Conservation (phyloP, 2,113 vertebrate species). For the Paedocypris sp. region DNA sequence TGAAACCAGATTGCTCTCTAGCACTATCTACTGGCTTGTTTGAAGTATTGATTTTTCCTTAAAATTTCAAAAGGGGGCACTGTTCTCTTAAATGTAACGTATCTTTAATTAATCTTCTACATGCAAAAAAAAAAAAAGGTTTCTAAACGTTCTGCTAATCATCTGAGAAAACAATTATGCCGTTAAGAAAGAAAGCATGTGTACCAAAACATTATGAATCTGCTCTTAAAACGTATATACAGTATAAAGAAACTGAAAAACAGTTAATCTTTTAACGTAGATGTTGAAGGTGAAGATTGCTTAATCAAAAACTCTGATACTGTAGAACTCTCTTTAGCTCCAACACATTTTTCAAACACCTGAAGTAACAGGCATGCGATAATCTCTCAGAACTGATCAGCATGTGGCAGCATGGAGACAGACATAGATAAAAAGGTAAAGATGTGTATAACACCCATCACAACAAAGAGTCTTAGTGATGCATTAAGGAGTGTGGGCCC, state of each 20-base stretch:
- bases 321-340: background rate
- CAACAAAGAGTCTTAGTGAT: background rate
- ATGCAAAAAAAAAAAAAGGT: too few relatives aligned
- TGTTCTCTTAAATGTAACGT: too few relatives aligned
- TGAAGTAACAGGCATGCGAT: background rate
- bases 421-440: conserved; percentile 26
- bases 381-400: background rate
- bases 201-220: too few relatives aligned
- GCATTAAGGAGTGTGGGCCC: conserved; percentile 7
- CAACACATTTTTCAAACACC: background rate
- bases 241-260: too few relatives aligned
- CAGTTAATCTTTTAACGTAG: too few relatives aligned
- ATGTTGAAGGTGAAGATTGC: too few relatives aligned
- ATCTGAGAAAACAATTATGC: too few relatives aligned
- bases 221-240: too few relatives aligned
- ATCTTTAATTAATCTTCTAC: too few relatives aligned
- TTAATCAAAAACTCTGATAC: background rate
- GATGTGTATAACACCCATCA: background rate
- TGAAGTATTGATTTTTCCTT: background rate
- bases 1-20: too few relatives aligned
- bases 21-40: background rate
- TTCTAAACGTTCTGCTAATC: too few relatives aligned
- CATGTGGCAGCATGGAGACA: background rate
- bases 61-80: background rate
- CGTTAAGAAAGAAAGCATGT: too few relatives aligned